Base-by-base conservation (phyloP, 1,140 invertebrate genomes). In the Drosophila setifemur region DNA sequence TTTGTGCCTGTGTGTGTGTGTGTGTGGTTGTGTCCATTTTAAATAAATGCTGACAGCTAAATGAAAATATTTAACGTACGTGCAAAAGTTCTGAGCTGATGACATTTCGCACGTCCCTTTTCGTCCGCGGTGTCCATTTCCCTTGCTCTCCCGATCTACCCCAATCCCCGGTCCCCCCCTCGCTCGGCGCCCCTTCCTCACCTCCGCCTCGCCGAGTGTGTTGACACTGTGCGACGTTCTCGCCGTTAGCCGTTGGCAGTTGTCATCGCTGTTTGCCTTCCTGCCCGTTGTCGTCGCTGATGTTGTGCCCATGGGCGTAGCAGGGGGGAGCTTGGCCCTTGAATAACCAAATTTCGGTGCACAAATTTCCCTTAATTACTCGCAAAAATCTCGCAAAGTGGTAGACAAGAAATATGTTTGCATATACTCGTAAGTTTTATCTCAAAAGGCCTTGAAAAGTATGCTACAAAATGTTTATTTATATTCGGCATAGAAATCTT, bases 11-110 rank as follows among this genome's bases (percentile, higher is more conserved):
- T n/a, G n/a, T n/a, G n/a, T n/a, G n/a, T n/a, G n/a, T n/a, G n/a
- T n/a, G n/a, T n/a, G n/a, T n/a, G n/a, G n/a, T n/a, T 69, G 44
- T 53, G 78, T 79, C 50, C 70, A 67, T 85, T 83, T 85, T 79
- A 74, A 83, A 85, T 78, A 78, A 83, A 71, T 74, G 74, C 74
- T 79, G 78, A 85, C 78, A 78, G 73, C 64, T 66, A 83, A 83
- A 85, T 85, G 73, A 78, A 83, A 85, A 83, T 83, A 83, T 85
- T 83, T 85, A 61, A 71, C 55, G 79, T 83, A 83, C 73, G 78
- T 83, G 73, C 48, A 54, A 63, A n/a, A 68, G 45, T 72, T 48
- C 50, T 76, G 61, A 35, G 35, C 50, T 39, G 58, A 43, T 57
- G 49, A 53, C 78, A 83, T 64, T 76, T 64, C 39, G 67, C 73